phyloP scores from a whole-genome alignment of 2,888 invertebrate species.

The Eumacrocentrus americanus region DNA sequence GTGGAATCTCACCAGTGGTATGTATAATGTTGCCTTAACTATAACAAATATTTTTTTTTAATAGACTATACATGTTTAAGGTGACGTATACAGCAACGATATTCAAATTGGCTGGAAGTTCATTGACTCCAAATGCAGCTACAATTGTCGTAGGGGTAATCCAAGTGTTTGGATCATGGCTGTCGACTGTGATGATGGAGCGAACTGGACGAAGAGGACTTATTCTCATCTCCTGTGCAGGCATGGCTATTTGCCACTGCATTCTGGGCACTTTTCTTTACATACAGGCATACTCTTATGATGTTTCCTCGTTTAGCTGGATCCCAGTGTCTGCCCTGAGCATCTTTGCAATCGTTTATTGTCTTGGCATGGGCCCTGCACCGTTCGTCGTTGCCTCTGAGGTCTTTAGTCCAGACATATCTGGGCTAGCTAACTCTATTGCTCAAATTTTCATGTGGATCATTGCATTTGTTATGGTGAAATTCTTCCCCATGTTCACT shows the following conservation, averaged over 20 bases:
- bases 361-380: conserved; percentile 64
- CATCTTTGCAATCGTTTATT: conserved; percentile 64
- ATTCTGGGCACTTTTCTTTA: conserved; percentile 55
- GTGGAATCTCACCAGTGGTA: conserved; percentile 62
- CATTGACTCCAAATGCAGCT: conserved; percentile 63
- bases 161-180: conserved; percentile 63
- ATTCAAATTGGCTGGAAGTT: conserved; percentile 64
- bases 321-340: conserved; percentile 64
- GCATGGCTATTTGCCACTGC: conserved; percentile 54
- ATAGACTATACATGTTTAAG: conserved; percentile 56
- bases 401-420: conserved; percentile 59
- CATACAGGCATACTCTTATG: conserved; percentile 44
- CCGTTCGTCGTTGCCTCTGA: conserved; percentile 65
- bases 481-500: conserved; percentile 47
- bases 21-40: conserved; percentile 52
- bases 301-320: conserved; percentile 60
- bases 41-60: no score
- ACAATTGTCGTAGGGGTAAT: conserved; percentile 68
- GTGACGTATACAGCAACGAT: conserved; percentile 64
- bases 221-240: conserved; percentile 60
- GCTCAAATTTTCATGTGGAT: conserved; percentile 47
- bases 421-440: conserved; percentile 45
- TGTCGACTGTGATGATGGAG: conserved; percentile 65
- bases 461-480: conserved; percentile 47
- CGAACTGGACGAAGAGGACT: conserved; percentile 67